Conservation (phyloP, 2,888 invertebrate genomes). For the Amorpha juglandis region DNA sequence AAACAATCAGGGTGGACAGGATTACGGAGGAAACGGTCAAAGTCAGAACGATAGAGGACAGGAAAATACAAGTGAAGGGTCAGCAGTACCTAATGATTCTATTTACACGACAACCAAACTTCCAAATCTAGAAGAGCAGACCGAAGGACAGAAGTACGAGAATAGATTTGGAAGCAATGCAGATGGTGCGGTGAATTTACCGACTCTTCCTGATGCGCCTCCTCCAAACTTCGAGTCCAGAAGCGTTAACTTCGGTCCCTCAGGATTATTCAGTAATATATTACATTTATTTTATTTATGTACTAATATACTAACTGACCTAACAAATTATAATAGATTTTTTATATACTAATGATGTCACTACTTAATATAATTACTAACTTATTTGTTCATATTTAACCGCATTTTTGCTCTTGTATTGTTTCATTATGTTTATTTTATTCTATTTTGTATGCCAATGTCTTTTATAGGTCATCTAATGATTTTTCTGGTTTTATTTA, state of each 20-base stretch:
- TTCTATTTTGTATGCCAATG: too few relatives aligned
- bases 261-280: conserved; percentile 36
- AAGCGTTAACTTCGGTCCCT: conserved; percentile 35
- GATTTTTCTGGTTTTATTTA: too few relatives aligned
- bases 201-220: conserved; percentile 6
- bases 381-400: neutral
- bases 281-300: conserved; percentile 6
- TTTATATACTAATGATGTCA: neutral
- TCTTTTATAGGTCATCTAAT: too few relatives aligned
- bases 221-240: conserved; percentile 30
- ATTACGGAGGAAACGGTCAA: neutral
- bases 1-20: neutral
- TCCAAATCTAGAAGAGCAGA: neutral
- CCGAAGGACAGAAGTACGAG: neutral
- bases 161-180: neutral
- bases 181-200: neutral
- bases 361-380: neutral
- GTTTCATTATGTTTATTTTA: too few relatives aligned
- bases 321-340: neutral
- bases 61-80: conserved; percentile 8
- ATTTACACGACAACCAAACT: conserved; percentile 18
- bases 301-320: conserved; percentile 1
- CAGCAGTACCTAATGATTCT: conserved; percentile 3
- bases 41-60: neutral
- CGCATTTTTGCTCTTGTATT: neutral